Evolutionary conservation across 1,140 invertebrate species (phyloP).

Genomic region (Agrilus planipennis): DNA sequence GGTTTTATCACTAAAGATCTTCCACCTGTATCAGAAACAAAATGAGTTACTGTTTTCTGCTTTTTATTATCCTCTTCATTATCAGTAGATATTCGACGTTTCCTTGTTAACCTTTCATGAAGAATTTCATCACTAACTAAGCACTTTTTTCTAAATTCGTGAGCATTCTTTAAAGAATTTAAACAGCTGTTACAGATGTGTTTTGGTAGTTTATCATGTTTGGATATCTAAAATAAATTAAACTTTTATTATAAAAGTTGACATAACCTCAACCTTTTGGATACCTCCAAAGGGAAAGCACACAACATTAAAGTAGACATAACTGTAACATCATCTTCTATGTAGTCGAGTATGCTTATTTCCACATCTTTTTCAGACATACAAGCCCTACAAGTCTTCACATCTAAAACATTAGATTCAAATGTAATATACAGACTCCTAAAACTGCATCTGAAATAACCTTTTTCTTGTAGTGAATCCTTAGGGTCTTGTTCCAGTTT

Average conservation of each 20-base stretch:
- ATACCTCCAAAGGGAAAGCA: conserved; percentile 5
- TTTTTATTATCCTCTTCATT: not conserved
- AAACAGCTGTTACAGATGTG: conserved; percentile 19
- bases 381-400: conserved; percentile 8
- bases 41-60: not conserved
- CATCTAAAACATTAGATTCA: not conserved
- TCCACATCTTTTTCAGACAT: conserved; percentile 1
- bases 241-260: too few relatives aligned
- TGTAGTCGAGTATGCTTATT: conserved; percentile 1
- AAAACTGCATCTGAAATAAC: not conserved
- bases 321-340: conserved; percentile 8
- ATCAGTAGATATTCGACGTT: not conserved
- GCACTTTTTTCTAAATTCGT: conserved; percentile 14
- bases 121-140: conserved; percentile 6
- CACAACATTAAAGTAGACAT: conserved; percentile 6
- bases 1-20: too few relatives aligned
- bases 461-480: not conserved
- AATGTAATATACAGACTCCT: not conserved
- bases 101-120: not conserved
- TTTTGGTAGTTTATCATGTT: conserved; percentile 21
- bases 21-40: not conserved
- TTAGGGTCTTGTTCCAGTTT: not conserved
- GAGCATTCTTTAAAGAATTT: conserved; percentile 10
- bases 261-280: not conserved
- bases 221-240: conserved; percentile 15